These are phyloP conservation scores for Podilymbus podiceps DNA, from an alignment of 2,113 vertebrate genomes.

Conservation along the genomic window DNA sequence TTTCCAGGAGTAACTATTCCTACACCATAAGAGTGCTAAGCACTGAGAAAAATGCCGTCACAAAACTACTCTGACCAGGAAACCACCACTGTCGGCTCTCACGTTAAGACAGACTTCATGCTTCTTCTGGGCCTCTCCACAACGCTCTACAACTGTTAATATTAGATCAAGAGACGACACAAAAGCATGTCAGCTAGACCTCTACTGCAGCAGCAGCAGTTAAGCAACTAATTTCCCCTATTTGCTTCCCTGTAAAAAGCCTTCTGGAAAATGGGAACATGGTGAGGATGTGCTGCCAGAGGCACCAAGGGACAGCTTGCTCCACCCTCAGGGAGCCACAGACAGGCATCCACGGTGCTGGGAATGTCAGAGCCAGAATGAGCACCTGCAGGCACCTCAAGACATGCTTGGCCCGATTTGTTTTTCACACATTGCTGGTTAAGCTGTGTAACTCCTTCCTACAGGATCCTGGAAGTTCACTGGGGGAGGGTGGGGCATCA, in stretches of 20 bases:
- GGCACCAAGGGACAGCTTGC: neutral
- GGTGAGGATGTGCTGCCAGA: neutral
- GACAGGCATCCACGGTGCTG: rapidly evolving
- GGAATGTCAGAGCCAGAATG: neutral
- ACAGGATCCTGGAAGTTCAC: neutral
- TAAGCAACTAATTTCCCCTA: neutral
- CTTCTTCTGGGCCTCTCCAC: neutral
- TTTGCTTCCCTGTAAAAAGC: neutral
- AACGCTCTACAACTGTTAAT: neutral
- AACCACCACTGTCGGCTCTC: neutral
- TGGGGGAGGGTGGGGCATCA: neutral
- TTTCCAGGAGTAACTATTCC: neutral
- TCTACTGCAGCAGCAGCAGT: neutral
- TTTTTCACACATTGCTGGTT: neutral
- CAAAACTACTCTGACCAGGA: neutral
- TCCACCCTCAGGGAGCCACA: neutral
- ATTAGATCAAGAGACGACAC: neutral
- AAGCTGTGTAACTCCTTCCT: neutral
- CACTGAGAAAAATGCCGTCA: neutral
- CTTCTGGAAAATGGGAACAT: neutral
- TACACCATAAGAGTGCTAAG: neutral
- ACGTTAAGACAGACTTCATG: neutral
- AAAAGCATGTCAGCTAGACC: neutral
- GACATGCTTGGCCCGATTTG: neutral
- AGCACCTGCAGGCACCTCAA: neutral